These are phyloP conservation scores for Empidonax traillii DNA, from an alignment of 2,113 vertebrate species.

Conservation along the genomic window DNA sequence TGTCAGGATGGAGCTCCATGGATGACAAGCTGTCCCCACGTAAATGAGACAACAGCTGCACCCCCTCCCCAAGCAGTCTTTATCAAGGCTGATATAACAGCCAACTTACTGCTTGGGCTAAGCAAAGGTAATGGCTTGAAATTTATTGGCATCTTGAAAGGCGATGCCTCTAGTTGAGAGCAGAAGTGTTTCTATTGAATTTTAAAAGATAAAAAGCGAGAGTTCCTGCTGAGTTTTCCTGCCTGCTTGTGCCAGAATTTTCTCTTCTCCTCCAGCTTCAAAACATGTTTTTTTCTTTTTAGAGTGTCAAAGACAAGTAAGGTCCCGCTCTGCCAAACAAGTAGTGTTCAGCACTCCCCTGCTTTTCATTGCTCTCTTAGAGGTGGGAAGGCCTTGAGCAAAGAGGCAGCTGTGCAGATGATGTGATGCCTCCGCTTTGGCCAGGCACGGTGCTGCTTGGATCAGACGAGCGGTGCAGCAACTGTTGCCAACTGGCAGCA, in stretches of 20 bases:
- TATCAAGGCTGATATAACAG: constrained; percentile 16
- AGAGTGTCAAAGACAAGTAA: neutral
- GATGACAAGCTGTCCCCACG: neutral
- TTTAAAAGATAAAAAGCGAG: constrained; percentile 33
- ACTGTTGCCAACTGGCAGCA: neutral
- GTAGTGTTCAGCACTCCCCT: neutral
- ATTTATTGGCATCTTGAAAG: constrained; percentile 24
- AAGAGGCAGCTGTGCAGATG: neutral
- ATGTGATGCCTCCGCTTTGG: neutral
- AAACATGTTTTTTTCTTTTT: constrained; percentile 39
- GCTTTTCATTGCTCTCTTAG: neutral
- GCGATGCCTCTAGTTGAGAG: neutral
- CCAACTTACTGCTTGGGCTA: neutral
- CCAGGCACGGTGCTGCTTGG: neutral
- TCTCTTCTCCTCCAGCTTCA: constrained; percentile 43
- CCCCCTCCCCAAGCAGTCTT: neutral
- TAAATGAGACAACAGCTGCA: neutral
- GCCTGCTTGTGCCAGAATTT: constrained; percentile 9
- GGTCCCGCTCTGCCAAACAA: neutral
- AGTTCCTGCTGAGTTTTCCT: constrained; percentile 26
- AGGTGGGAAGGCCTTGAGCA: neutral
- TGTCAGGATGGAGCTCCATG: neutral
- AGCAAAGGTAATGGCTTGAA: constrained; percentile 12
- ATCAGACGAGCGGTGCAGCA: rapidly evolving
- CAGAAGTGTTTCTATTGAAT: constrained; percentile 32